Evolutionary conservation across 2,888 invertebrate genomes (phyloP).

Genomic region (Ligdia adustata): DNA sequence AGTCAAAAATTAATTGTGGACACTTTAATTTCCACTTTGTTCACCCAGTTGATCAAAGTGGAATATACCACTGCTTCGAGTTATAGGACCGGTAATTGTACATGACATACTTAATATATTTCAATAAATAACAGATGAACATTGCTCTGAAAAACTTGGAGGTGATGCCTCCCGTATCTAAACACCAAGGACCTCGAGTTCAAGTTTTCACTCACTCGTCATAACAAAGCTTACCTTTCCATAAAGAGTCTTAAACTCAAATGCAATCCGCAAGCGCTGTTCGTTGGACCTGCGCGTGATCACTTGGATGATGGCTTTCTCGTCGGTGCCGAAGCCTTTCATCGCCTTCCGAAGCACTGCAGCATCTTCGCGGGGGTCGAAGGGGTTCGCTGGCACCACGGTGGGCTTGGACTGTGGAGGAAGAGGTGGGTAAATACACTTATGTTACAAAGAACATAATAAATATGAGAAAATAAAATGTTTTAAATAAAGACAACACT

Average conservation of each 20-base stretch:
- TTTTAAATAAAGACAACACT: no score
- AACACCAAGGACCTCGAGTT: no score
- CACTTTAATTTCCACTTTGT: no score
- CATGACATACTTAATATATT: no score
- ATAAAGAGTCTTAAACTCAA: constrained; percentile 93
- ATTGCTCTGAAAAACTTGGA: no score
- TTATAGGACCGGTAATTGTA: no score
- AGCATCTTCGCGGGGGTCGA: constrained; percentile 92
- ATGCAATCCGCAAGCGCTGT: constrained; percentile 93
- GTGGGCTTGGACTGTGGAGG: constrained; percentile 88
- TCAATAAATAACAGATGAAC: no score
- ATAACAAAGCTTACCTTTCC: constrained; percentile 87
- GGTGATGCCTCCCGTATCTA: no score
- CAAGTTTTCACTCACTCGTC: not conserved
- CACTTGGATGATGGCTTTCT: constrained; percentile 93
- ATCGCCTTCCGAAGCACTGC: constrained; percentile 93
- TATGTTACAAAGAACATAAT: not conserved
- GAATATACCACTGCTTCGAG: no score
- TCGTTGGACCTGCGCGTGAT: constrained; percentile 92
- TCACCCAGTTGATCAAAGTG: no score
- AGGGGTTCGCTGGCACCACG: constrained; percentile 89
- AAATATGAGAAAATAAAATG: not conserved
- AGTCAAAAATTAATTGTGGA: no score
- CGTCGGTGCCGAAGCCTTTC: constrained; percentile 97
- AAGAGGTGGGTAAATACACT: not conserved